Conservation (phyloP, 1,140 invertebrate genomes). For the Pseudomyrmex dendroicus region DNA sequence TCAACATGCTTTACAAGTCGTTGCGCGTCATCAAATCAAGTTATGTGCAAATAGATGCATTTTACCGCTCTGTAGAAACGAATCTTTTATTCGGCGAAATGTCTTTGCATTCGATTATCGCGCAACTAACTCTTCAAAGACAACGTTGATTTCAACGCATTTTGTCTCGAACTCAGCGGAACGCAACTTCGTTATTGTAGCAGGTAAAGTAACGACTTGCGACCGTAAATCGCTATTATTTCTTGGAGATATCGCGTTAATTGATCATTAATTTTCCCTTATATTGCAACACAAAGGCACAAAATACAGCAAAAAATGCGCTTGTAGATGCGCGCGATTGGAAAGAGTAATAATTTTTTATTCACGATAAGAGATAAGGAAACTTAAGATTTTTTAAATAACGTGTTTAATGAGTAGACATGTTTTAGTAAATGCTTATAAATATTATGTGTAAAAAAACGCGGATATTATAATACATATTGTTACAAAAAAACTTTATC, state of each 20-base stretch:
- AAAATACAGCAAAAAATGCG: neutral
- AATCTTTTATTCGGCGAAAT: neutral
- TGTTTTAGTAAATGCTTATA: neutral
- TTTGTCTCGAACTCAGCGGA: neutral
- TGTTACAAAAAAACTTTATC: too few species aligned
- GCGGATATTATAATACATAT: neutral
- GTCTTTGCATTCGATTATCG: neutral
- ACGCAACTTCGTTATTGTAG: neutral
- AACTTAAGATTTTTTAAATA: too few species aligned
- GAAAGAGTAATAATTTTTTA: neutral
- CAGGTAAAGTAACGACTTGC: too few species aligned
- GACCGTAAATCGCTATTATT: neutral
- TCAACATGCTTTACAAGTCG: neutral
- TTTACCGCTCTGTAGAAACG: neutral
- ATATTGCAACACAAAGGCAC: neutral
- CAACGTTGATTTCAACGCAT: neutral
- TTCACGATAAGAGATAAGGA: neutral
- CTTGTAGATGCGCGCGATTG: too few species aligned
- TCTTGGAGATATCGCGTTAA: neutral
- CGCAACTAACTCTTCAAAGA: slow-evolving; percentile 1
- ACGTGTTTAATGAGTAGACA: neutral
- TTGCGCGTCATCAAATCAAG: neutral
- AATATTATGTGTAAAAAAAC: neutral
- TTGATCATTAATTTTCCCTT: neutral
- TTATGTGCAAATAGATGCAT: slow-evolving; percentile 9